Evolutionary conservation across 2,113 vertebrate species (phyloP).

Genomic region (Odontophorus gujanensis): DNA sequence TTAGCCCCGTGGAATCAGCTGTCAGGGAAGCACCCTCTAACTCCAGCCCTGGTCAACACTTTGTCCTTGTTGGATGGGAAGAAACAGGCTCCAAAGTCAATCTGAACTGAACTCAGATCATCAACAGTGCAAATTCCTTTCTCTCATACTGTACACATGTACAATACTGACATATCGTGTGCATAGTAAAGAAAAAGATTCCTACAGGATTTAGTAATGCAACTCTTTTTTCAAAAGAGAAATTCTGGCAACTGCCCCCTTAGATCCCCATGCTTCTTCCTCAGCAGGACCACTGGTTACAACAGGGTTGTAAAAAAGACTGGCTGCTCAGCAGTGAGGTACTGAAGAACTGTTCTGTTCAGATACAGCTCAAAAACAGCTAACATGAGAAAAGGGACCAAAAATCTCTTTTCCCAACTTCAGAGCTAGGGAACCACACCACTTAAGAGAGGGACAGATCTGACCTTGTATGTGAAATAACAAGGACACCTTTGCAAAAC

Average conservation of each 20-base stretch:
- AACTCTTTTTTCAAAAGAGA: neutral
- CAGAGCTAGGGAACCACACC: neutral
- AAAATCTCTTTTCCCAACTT: neutral
- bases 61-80: neutral
- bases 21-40: neutral
- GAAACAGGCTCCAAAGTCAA: neutral
- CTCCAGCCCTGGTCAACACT: neutral
- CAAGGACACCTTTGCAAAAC: neutral
- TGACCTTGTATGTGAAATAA: neutral
- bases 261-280: neutral
- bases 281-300: neutral
- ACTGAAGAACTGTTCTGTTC: neutral
- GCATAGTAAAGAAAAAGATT: neutral
- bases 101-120: neutral
- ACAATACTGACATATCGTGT: neutral
- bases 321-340: neutral
- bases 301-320: neutral
- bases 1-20: fast-evolving
- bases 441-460: neutral
- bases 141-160: fast-evolving
- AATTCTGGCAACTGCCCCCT: neutral
- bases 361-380: neutral
- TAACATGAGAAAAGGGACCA: neutral
- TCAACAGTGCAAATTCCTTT: neutral
- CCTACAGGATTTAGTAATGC: neutral